These are phyloP conservation scores for Centrocercus urophasianus DNA, from an alignment of 2,113 vertebrate species.

Conservation along the genomic window DNA sequence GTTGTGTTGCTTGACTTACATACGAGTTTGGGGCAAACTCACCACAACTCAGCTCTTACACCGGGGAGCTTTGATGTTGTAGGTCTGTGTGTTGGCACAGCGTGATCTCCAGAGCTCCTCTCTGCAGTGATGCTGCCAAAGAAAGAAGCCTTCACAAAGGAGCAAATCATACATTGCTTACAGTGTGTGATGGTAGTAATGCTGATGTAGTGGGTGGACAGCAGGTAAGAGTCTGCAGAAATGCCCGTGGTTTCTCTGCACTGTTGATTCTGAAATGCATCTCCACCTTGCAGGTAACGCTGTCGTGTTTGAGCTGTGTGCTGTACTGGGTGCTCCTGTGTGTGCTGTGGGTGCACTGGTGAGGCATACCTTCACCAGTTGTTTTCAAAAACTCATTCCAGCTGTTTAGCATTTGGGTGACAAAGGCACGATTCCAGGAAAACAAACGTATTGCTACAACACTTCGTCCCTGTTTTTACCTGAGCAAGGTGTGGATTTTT, in stretches of 20 bases:
- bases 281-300: rapidly evolving
- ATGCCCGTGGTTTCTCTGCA: rapidly evolving
- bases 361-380: background rate
- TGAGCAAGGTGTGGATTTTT: background rate
- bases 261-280: background rate
- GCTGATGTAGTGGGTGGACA: background rate
- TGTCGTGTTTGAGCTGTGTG: rapidly evolving
- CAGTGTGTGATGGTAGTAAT: rapidly evolving
- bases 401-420: background rate
- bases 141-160: background rate
- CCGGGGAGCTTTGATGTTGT: rapidly evolving
- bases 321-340: background rate
- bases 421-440: background rate
- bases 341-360: rapidly evolving
- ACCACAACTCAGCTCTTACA: rapidly evolving
- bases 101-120: background rate
- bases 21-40: rapidly evolving
- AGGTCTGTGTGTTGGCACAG: background rate
- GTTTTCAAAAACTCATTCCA: background rate
- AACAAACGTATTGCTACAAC: background rate
- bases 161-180: rapidly evolving
- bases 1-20: background rate
- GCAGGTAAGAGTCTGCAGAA: background rate
- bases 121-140: background rate
- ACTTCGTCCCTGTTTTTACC: background rate